A percentile compares a stretch with the other conserved stretches of the same genome.
Conservation (phyloP, 2,113 vertebrate genomes). For the Oxyruncus cristatus region DNA sequence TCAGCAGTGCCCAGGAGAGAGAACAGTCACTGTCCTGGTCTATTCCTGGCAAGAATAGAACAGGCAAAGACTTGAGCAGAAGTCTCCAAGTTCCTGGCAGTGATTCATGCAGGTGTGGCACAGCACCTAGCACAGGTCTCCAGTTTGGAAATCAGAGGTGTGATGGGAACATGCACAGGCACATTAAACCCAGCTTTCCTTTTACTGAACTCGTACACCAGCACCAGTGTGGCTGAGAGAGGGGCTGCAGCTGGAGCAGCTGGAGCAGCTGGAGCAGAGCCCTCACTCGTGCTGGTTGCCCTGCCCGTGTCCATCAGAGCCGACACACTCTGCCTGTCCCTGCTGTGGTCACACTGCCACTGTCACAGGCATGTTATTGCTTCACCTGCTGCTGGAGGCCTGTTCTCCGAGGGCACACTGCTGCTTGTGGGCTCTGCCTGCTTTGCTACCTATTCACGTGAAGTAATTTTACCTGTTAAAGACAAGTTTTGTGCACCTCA, state of each 20-base stretch:
- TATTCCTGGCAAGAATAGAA: not conserved
- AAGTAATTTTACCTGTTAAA: not conserved
- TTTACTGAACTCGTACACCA: rapidly evolving
- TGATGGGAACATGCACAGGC: not conserved
- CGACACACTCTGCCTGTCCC: not conserved
- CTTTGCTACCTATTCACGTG: not conserved
- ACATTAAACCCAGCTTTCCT: not conserved
- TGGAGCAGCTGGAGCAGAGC: not conserved
- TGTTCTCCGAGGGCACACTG: not conserved
- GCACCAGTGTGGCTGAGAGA: not conserved
- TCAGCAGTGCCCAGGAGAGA: not conserved
- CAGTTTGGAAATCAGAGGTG: not conserved
- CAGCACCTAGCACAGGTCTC: not conserved
- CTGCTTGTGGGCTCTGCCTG: not conserved
- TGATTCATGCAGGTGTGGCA: not conserved
- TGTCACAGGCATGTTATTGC: not conserved
- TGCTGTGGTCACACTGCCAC: not conserved
- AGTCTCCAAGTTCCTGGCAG: not conserved
- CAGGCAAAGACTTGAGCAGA: not conserved
- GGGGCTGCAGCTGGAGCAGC: not conserved
- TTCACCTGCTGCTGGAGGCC: not conserved
- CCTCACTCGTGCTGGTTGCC: not conserved
- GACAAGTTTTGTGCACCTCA: not conserved
- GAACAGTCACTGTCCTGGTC: not conserved
- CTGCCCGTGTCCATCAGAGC: not conserved